Conservation (phyloP, 1,140 invertebrate genomes). For the Eubasilissa regina region DNA sequence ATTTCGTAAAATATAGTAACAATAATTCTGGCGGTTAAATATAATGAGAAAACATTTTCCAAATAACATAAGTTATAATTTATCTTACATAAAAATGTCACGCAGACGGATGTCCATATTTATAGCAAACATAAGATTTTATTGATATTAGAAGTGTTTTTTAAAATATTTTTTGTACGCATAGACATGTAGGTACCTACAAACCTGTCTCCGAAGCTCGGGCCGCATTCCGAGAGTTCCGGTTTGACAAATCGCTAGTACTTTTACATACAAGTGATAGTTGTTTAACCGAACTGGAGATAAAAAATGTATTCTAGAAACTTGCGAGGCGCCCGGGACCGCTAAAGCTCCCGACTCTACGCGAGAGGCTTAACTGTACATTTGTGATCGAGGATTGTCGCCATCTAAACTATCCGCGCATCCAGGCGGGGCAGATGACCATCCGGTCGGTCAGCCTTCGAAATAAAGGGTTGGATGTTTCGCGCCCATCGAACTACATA, state of each 20-base stretch:
- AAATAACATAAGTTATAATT: no score
- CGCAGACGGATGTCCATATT: not conserved
- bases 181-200: slow-evolving; percentile 39
- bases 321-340: slow-evolving; percentile 24
- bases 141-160: slow-evolving; percentile 54
- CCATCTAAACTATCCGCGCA: not conserved
- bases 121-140: slow-evolving; percentile 57
- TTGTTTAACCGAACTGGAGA: slow-evolving; percentile 55
- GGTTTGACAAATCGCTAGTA: slow-evolving; percentile 60
- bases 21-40: no score
- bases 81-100: not conserved
- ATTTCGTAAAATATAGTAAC: no score
- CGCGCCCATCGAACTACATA: no score
- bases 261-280: slow-evolving; percentile 60
- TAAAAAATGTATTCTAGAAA: slow-evolving; percentile 53
- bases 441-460: no score
- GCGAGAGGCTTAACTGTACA: slow-evolving; percentile 46
- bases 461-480: no score
- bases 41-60: no score
- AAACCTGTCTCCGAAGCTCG: slow-evolving; percentile 55
- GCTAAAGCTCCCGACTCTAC: slow-evolving; percentile 27
- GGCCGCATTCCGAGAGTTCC: slow-evolving; percentile 59
- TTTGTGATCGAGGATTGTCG: slow-evolving; percentile 52
- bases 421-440: no score
- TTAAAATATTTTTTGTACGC: slow-evolving; percentile 10